These are phyloP conservation scores for Gobio occitaniae DNA, from an alignment of 2,797 vertebrate species.

Conservation along the genomic window DNA sequence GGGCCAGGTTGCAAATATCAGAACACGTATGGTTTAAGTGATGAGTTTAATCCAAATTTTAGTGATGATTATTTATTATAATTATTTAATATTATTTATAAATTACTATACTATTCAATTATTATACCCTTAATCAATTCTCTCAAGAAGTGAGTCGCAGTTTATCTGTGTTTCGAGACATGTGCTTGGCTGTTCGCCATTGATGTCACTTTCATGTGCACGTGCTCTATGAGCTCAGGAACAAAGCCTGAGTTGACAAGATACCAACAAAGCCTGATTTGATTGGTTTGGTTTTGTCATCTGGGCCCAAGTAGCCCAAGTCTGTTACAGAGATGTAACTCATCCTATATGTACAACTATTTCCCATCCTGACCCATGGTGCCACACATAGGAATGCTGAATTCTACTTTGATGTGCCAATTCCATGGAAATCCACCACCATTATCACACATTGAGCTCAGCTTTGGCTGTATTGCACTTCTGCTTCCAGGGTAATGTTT, in stretches of 20 bases:
- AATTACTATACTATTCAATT: no score
- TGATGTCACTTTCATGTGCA: neutral
- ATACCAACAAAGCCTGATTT: neutral
- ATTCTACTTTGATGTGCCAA: constrained; percentile 7
- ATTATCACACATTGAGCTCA: constrained; percentile 39
- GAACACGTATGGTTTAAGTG: no score
- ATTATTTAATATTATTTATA: no score
- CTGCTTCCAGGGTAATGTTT: constrained; percentile 67
- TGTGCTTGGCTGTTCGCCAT: neutral
- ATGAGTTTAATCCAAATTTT: no score
- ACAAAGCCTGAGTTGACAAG: neutral
- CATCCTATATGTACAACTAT: neutral
- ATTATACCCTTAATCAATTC: neutral
- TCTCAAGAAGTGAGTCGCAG: neutral
- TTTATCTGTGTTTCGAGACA: neutral
- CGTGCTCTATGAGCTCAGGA: neutral
- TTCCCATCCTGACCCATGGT: constrained; percentile 8
- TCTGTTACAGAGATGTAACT: neutral
- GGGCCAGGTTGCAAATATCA: no score
- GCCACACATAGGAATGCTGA: neutral
- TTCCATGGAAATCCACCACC: constrained; percentile 53
- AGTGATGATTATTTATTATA: no score
- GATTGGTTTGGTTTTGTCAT: neutral
- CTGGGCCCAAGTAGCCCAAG: neutral
- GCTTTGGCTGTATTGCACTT: constrained; percentile 58